These are phyloP conservation scores for Erythrocercus mccallii DNA, from an alignment of 2,113 vertebrate species.

Conservation along the genomic window DNA sequence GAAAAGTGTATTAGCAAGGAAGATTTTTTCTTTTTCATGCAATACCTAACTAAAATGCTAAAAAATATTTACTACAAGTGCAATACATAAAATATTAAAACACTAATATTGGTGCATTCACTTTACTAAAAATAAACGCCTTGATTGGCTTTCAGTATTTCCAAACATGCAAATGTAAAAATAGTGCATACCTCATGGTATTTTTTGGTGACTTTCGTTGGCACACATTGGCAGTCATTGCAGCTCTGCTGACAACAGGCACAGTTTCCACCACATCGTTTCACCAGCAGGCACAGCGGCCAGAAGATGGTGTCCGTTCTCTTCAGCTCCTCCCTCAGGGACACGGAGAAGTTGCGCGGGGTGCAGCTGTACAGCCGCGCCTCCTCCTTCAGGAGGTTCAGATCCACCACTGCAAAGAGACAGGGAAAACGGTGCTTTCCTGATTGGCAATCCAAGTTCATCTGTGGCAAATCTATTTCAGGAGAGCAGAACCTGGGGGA, in stretches of 20 bases:
- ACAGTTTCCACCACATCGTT: constrained; percentile 97
- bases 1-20: background rate
- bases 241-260: constrained; percentile 90
- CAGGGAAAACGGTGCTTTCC: background rate
- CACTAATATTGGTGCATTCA: background rate
- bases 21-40: background rate
- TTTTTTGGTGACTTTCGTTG: constrained; percentile 89
- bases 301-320: constrained; percentile 96
- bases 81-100: background rate
- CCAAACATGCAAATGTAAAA: background rate
- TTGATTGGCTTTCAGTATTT: background rate
- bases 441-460: background rate
- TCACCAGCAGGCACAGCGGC: constrained; percentile 95
- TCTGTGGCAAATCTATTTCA: background rate
- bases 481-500: background rate
- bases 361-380: constrained; percentile 93
- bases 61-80: background rate
- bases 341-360: constrained; percentile 93
- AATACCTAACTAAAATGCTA: background rate
- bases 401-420: constrained; percentile 79
- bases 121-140: background rate
- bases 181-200: constrained; percentile 84
- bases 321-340: constrained; percentile 90
- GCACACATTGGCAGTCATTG: constrained; percentile 89
- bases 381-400: constrained; percentile 92